Evolutionary conservation across 2,888 invertebrate species (phyloP), one percentile per base, ranked within the genome.

Genomic region (Hoplodrina blanda): DNA sequence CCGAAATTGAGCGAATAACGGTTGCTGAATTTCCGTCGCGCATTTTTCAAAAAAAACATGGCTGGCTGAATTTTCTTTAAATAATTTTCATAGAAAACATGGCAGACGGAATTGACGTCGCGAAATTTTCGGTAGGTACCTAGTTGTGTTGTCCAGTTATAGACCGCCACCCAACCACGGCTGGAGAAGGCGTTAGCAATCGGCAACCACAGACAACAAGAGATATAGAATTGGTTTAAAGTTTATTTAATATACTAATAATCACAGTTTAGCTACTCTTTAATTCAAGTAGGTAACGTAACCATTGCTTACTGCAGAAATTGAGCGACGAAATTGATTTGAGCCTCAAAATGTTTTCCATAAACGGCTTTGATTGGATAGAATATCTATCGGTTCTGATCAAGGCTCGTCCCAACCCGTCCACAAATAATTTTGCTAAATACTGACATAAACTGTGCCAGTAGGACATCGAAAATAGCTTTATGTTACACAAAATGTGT

Each of bases 391-490:
- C 78, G 73, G 79, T 77, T 70, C 67, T 83, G 76, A 86, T 82
- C 84, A 77, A 75, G 81, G 6, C 86, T 85, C 85, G 73, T 86
- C 52, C 70, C 71, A 33, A 57, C 78, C 80, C 68, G 78, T 73
- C 75, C 84, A 83, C 78, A 75, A 71, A 79, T 86, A 86, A 89
- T 88, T 87, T 76, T 81, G 73, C 59, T 62, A 61, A 71, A 65
- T 37, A 74, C 60, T 81, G 83, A 77, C 83, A 75, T 62, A 65
- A 76, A 73, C 79, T 79, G 52, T 76, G 75, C 68, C 73, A 78
- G 81, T 81, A 73, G 83, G 80, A 65, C 70, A 67, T 79, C 67
- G 63, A 81, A 81, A 82, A 84, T 82, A 73, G 65, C 69, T 69
- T 69, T 50, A 66, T 50, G 75, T 68, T 49, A 71, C 73, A 56